Evolutionary conservation across 2,888 invertebrate genomes (phyloP).

Genomic region (Drosophila kambysellisi): DNA sequence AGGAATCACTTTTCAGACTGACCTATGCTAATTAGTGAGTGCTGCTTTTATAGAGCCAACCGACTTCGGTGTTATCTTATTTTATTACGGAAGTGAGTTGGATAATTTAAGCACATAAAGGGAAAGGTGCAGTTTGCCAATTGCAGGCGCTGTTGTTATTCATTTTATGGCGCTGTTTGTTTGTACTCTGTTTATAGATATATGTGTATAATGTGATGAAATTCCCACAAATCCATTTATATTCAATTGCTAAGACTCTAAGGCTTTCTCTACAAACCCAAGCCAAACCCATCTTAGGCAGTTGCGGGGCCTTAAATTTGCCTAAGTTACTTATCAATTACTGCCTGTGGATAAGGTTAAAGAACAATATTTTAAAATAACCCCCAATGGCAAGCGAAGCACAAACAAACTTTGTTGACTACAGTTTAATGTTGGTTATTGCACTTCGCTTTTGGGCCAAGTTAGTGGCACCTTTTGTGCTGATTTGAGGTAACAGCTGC

Average conservation of each 20-base stretch:
- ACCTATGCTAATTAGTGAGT: conserved; percentile 40
- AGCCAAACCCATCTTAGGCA: neutral
- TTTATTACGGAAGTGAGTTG: too few species aligned
- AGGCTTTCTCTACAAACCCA: neutral
- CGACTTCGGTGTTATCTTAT: conserved; percentile 52
- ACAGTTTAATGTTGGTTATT: conserved; percentile 36
- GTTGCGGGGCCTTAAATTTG: neutral
- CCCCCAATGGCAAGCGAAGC: neutral
- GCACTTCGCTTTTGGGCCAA: conserved; percentile 22
- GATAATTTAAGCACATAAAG: conserved; percentile 38
- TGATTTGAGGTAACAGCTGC: conserved; percentile 51
- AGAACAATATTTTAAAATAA: conserved; percentile 3
- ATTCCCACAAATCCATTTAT: neutral
- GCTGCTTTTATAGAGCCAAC: conserved; percentile 49
- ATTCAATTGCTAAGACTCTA: neutral
- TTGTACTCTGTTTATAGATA: conserved; percentile 21
- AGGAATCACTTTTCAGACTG: conserved; percentile 33
- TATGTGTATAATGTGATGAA: neutral
- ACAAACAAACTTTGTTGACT: conserved; percentile 26
- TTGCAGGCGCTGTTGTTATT: conserved; percentile 33
- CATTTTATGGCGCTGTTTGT: conserved; percentile 69
- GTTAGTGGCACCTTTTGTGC: conserved; percentile 8
- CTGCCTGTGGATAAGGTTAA: conserved; percentile 19
- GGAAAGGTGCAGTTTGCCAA: conserved; percentile 1
- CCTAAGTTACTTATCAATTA: neutral